Base-by-base conservation (phyloP, 2,113 vertebrate genomes). In the Brachypodius melanocephalos region DNA sequence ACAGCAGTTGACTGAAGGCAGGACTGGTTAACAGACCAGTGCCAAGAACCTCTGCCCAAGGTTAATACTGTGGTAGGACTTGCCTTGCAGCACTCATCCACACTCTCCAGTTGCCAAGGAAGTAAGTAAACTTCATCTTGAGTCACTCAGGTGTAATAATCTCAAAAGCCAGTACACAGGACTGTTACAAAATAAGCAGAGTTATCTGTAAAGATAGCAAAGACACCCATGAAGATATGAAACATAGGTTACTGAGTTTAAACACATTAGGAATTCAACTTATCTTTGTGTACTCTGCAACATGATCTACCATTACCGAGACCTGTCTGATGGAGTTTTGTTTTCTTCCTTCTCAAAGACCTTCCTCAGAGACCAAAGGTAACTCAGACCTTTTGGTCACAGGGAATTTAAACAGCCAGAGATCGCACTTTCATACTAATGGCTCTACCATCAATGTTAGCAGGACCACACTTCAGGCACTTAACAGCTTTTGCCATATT, bases 121-220 rank as follows among this genome's bases (percentile, higher is more conserved):
- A 91, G 87, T 45, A 80, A 88, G 90, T 93, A 97, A 98, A 96
- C 90, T 95, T 94, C 76, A 88, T 88, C 85, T 65, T 61, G 91
- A 94, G 57, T 90, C 73, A 90, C 83, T 93, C 79, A 75, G 5
- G 88, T 80, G 67, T 43, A 83, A 42, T 52, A 29, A 72, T 73
- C 89, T 86, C 72, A 25, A 73, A 96, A 85, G 66, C 48, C 54
- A 40, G 51, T 57, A 61, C 0, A 25, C 36, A 18, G 59, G 58
- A 71, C 68, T 90, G 32, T 29, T 63, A 85, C 14, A 72, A 91
- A 97, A 89, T 26, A 69, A 59, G 54, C 59, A 43, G 86, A 91
- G 68, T 82, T 89, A 95, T 78, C 69, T 80, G 48, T 32, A 45
- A 86, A 90, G 48, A 62, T 15, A 93, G 59, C 45, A 87, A 42